These are phyloP conservation scores for Xenus cinereus DNA, from an alignment of 2,113 vertebrate species.

Conservation along the genomic window DNA sequence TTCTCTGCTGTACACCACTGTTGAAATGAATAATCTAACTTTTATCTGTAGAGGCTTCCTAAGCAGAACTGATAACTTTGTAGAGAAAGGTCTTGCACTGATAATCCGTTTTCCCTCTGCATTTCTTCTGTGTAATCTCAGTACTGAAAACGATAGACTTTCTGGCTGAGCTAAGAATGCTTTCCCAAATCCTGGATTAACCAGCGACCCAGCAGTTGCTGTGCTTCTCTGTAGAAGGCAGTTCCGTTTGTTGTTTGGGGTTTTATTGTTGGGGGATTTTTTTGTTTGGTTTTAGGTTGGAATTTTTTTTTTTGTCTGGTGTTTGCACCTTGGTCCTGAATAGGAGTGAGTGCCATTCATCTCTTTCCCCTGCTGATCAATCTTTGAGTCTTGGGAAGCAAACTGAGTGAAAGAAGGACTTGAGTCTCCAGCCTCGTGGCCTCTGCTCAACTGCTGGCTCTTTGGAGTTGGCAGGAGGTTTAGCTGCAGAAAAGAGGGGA, in stretches of 20 bases:
- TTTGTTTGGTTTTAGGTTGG: neutral
- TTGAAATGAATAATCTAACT: neutral
- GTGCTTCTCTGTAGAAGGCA: neutral
- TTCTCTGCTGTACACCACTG: neutral
- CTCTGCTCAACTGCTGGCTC: neutral
- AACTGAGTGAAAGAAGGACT: neutral
- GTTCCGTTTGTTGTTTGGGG: neutral
- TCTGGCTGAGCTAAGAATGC: neutral
- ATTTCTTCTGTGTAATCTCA: neutral
- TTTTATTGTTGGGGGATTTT: neutral
- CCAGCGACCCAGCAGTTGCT: neutral
- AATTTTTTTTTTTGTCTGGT: neutral
- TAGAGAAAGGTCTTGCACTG: neutral
- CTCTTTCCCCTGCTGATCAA: neutral
- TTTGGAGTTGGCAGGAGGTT: neutral
- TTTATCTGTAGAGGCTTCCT: neutral
- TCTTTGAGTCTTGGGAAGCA: neutral
- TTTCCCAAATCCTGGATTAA: conserved; percentile 42
- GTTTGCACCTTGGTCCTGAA: neutral
- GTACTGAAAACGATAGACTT: neutral
- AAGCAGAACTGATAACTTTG: neutral
- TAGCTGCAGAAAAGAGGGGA: neutral
- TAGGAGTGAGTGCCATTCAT: neutral
- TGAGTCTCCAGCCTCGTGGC: neutral
- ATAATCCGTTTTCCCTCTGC: neutral